Evolutionary conservation across 1,140 invertebrate genomes (phyloP), one percentile per base, ranked within the genome.

Genomic region (Nasonia giraulti): DNA sequence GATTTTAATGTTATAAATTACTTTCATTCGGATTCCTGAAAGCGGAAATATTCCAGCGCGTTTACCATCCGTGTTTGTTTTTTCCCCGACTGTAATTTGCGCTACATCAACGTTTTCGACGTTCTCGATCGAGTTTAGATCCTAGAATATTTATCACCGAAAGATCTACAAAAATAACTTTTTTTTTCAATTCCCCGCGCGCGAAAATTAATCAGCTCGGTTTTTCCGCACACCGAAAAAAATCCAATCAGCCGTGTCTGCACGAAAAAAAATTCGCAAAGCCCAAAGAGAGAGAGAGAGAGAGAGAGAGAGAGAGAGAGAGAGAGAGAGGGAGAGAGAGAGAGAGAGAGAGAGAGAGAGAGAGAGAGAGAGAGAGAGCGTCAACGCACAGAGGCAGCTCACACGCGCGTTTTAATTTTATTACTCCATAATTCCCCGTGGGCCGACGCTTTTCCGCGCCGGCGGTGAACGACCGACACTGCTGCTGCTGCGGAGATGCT

Each of bases 1-100:
- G 33, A 44, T 55, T 77, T 77, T 55, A 77, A 77, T 77, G 75
- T 40, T 77, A 77, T 77, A 50, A 77, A 77, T 77, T 50, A 47
- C 75, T 47, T 55, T 50, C 75, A 55, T 76, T 76, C 14, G 31
- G 27, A 27, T 71, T 75, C 37, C 73, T n/a, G 37, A 44, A 37
- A 40, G 73, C 73, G 31, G 37, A 75, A 75, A 75, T 44, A 44
- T 44, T 44, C 73, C 20, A 27, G 27, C 1, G 37, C 37, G 17
- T 23, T 75, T 14, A 44, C 33, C 20, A 20, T n/a, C 14, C 40
- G 40, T 8, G 40, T 62, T 62, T 62, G 4, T 17, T 20, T 62
- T 50, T 50, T n/a, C 20, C 20, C 2, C 20, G 20, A 62, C 20
- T 62, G 40, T 44, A 20, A n/a, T 17, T 7, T 7, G 55, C 55